Evolutionary conservation across 2,888 invertebrate species (phyloP).

Genomic region (Pemphredon lugubris): DNA sequence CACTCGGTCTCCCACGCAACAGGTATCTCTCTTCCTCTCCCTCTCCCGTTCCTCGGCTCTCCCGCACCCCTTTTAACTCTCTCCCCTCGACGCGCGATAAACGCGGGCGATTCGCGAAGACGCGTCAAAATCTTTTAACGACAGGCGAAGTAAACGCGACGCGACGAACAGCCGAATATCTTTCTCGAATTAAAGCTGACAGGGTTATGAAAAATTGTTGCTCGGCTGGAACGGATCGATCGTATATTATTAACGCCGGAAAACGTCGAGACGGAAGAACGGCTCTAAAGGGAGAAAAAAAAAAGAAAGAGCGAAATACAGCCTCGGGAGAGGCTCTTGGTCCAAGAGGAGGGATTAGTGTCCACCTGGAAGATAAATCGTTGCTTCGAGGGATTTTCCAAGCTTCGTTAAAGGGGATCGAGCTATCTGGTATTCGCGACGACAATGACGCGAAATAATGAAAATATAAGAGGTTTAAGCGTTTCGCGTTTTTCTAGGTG

Average conservation of each 20-base stretch:
- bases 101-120: slow-evolving; percentile 23
- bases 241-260: slow-evolving; percentile 9
- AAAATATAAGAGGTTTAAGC: neutral
- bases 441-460: too few relatives aligned
- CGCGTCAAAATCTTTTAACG: slow-evolving; percentile 8
- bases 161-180: neutral
- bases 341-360: slow-evolving; percentile 46
- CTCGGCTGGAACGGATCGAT: neutral
- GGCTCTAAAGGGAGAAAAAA: neutral
- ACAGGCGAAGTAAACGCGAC: neutral
- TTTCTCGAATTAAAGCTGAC: neutral
- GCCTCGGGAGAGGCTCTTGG: slow-evolving; percentile 20
- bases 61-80: neutral
- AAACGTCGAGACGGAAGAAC: slow-evolving; percentile 2
- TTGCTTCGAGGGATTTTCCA: slow-evolving; percentile 35
- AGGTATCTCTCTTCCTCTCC: slow-evolving; percentile 59
- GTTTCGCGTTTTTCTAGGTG: neutral
- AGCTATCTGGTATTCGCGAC: slow-evolving; percentile 7
- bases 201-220: neutral
- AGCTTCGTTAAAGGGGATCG: slow-evolving; percentile 44
- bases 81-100: neutral
- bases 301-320: slow-evolving; percentile 4
- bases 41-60: neutral
- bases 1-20: slow-evolving; percentile 58
- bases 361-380: slow-evolving; percentile 47